Base-by-base conservation (phyloP, 2,113 vertebrate genomes). In the Brienomyrus longianalis region DNA sequence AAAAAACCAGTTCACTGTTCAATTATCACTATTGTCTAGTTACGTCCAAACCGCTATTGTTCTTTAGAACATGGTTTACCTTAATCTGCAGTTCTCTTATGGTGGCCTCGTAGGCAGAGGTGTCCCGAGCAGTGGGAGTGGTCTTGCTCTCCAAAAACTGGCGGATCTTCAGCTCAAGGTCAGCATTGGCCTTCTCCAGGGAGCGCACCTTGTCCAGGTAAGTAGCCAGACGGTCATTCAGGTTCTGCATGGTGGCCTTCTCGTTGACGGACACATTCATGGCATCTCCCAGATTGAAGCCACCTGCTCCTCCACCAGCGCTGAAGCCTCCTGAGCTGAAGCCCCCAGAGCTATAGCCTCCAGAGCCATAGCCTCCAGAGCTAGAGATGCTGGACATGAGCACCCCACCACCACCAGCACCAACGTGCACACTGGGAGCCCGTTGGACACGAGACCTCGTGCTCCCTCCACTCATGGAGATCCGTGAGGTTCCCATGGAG, bases 91-190 rank as follows among this genome's bases (percentile, higher is more conserved):
- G 95, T 1, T 98, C 96, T 6, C 95, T 95, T 0, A 98, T 98
- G 89, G 94, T 97, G 92, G 89, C 93, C 85, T 94, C 92, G 59
- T 93, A 98, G 0, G 91, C 94, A 83, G 95, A 96, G 92, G 97
- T 98, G 95, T 99, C 97, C 0, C 93, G 95, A 0, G 91, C 35
- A 3, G 48, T 17, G 47, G 94, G 94, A 0, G 96, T 94, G 27
- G 94, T 92, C 86, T 98, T 97, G 8, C n/a, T 97, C 89, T 96
- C 96, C 91, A 98, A 93, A 96, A 97, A 98, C 92, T 98, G 93
- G 2, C 96, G 96, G 95, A 99, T 99, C 90, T 95, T 94, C 0
- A 94, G 54, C 93, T 99, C 98, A 70, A 99, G 94, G 0, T 97
- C 96, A 2, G 56, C 56, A 59, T 59, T 59, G 56, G 56, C 56